phyloP scores from a whole-genome alignment of 2,797 vertebrate species.

The Bryconaethiops microstoma region DNA sequence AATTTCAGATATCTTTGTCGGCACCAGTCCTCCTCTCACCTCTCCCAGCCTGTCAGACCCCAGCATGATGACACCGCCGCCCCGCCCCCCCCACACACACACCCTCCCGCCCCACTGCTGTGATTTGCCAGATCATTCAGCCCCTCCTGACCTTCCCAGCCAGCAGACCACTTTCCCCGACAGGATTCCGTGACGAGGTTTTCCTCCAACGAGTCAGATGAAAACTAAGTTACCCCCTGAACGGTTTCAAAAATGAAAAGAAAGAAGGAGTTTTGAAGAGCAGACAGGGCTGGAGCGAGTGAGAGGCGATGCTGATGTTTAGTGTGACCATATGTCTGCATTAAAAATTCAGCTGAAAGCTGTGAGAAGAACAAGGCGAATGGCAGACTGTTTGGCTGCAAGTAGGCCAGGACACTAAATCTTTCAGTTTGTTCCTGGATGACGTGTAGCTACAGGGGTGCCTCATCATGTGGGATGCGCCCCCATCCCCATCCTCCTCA shows the following conservation, averaged over 20 bases:
- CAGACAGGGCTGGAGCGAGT: slow-evolving; percentile 4
- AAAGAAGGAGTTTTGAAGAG: neutral
- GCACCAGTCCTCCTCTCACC: neutral
- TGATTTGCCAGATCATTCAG: neutral
- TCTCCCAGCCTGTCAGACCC: slow-evolving; percentile 17
- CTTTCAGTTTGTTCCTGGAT: slow-evolving; percentile 62
- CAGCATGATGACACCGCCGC: slow-evolving; percentile 11
- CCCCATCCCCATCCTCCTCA: slow-evolving; percentile 1
- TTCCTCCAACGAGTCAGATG: slow-evolving; percentile 29
- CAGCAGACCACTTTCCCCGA: neutral
- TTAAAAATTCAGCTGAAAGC: slow-evolving; percentile 57
- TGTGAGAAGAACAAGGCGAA: slow-evolving; percentile 48
- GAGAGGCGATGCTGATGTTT: slow-evolving; percentile 28
- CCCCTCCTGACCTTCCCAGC: neutral
- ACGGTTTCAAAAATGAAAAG: neutral
- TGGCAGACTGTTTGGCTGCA: slow-evolving; percentile 49
- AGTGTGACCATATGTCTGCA: slow-evolving; percentile 54
- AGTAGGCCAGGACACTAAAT: slow-evolving; percentile 65
- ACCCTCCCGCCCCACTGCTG: slow-evolving; percentile 14
- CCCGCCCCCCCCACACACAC: too few relatives aligned
- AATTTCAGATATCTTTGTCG: slow-evolving; percentile 26
- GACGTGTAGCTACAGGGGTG: slow-evolving; percentile 49
- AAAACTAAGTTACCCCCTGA: slow-evolving; percentile 14
- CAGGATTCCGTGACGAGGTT: neutral
- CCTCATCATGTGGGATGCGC: neutral